A percentile compares a stretch with the other conserved stretches of the same genome.
Conservation (phyloP, 2,888 invertebrate genomes). For the Sturmia bella region DNA sequence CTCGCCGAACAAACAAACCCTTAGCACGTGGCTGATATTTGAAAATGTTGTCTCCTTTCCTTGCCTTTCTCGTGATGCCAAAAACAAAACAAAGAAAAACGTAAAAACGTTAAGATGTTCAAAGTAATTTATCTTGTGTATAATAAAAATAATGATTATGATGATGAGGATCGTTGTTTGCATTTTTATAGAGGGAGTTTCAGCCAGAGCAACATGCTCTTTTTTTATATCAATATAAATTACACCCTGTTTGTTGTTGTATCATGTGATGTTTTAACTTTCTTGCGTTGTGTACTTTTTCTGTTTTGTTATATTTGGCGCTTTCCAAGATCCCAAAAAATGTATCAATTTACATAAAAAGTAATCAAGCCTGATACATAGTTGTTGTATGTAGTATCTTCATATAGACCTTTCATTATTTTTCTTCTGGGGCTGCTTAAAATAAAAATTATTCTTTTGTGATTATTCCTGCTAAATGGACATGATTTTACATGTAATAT, state of each 20-base stretch:
- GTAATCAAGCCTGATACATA: conserved; percentile 51
- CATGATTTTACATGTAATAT: conserved; percentile 64
- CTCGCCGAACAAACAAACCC: conserved; percentile 61
- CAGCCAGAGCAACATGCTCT: conserved; percentile 9
- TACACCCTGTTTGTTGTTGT: conserved; percentile 55
- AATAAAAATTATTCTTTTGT: conserved; percentile 4
- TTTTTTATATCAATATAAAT: conserved; percentile 49
- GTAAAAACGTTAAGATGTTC: conserved; percentile 26
- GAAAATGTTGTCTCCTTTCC: conserved; percentile 39
- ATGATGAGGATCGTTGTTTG: conserved; percentile 40
- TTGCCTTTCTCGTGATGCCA: conserved; percentile 50
- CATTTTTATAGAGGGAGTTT: conserved; percentile 50
- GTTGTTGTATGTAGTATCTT: not conserved
- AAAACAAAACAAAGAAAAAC: conserved; percentile 5
- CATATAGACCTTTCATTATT: not conserved
- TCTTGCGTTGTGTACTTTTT: not conserved
- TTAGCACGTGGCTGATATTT: conserved; percentile 65
- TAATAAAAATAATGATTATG: conserved; percentile 46
- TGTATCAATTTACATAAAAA: conserved; percentile 67
- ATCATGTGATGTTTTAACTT: conserved; percentile 15
- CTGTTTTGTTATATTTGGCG: conserved; percentile 5
- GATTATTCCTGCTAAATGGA: conserved; percentile 55
- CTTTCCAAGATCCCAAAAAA: conserved; percentile 31
- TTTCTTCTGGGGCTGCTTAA: not conserved
- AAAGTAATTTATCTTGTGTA: conserved; percentile 65